Percentiles rank a stretch among this genome's conserved stretches.
These are phyloP conservation scores for Pachyseris speciosa DNA, from an alignment of 64 coral and sea anemone genomes.

Conservation along the genomic window DNA sequence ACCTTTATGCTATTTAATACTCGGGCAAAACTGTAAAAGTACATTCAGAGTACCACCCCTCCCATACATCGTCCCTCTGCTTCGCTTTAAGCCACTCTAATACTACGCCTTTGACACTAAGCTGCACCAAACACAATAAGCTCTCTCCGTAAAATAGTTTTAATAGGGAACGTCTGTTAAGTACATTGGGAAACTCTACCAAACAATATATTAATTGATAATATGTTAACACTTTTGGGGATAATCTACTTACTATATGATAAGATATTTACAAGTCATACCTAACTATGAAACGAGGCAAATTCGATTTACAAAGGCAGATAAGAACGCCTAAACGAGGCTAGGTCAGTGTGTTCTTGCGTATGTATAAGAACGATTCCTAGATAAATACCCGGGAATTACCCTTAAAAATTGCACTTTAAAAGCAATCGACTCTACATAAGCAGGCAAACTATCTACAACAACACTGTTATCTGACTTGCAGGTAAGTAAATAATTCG, in stretches of 20 bases:
- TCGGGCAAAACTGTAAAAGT: too few species aligned
- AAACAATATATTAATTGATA: constrained; percentile 11
- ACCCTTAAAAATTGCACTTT: background rate
- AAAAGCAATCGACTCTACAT: background rate
- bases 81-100: too few species aligned
- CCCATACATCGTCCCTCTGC: too few species aligned
- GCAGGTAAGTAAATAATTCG: constrained; percentile 1
- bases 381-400: background rate
- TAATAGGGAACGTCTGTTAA: constrained; percentile 1
- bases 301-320: background rate
- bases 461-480: background rate
- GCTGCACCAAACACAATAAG: background rate
- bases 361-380: background rate
- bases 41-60: too few species aligned
- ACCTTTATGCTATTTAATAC: too few species aligned
- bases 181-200: constrained; percentile 16
- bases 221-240: background rate
- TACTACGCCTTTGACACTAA: too few species aligned
- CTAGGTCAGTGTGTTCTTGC: background rate
- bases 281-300: background rate
- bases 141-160: constrained; percentile 36
- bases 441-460: background rate
- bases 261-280: background rate
- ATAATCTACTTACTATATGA: background rate
- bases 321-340: background rate